Conservation (phyloP, 2,797 vertebrate genomes). For the Danio aesculapii region DNA sequence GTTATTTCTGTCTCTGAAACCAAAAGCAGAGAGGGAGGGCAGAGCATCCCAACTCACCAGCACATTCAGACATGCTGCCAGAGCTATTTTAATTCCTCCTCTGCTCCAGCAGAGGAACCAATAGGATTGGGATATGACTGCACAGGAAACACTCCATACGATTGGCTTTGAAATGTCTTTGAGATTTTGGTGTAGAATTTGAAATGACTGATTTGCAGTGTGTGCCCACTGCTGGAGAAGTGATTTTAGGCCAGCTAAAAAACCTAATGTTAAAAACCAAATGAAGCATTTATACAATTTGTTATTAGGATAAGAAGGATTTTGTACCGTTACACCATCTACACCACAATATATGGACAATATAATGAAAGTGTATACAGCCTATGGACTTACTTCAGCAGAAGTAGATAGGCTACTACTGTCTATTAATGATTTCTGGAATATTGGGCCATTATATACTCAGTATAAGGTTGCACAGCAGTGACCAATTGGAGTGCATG, state of each 20-base stretch:
- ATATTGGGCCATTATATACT: constrained; percentile 19
- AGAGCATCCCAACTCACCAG: constrained; percentile 53
- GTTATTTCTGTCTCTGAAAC: constrained; percentile 64
- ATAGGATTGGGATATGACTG: constrained; percentile 46
- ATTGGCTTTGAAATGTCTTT: constrained; percentile 26
- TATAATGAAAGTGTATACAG: neutral
- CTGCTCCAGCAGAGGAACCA: constrained; percentile 34
- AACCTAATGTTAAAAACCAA: neutral
- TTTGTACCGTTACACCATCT: neutral
- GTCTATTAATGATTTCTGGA: constrained; percentile 15
- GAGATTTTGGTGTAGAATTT: constrained; percentile 17
- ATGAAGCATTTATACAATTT: neutral
- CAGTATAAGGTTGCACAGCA: constrained; percentile 18
- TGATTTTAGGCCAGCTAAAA: too few species aligned
- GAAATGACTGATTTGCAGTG: constrained; percentile 34
- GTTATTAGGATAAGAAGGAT: neutral
- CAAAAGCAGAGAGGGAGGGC: constrained; percentile 30
- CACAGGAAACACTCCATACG: neutral
- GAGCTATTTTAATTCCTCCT: constrained; percentile 63
- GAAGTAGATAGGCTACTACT: neutral
- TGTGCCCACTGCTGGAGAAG: constrained; percentile 3
- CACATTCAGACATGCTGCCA: constrained; percentile 29
- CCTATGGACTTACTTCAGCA: neutral
- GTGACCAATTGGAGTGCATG: constrained; percentile 22
- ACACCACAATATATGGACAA: neutral